These are phyloP conservation scores for Eumaeus atala DNA, from an alignment of 1,140 invertebrate species.

Conservation along the genomic window DNA sequence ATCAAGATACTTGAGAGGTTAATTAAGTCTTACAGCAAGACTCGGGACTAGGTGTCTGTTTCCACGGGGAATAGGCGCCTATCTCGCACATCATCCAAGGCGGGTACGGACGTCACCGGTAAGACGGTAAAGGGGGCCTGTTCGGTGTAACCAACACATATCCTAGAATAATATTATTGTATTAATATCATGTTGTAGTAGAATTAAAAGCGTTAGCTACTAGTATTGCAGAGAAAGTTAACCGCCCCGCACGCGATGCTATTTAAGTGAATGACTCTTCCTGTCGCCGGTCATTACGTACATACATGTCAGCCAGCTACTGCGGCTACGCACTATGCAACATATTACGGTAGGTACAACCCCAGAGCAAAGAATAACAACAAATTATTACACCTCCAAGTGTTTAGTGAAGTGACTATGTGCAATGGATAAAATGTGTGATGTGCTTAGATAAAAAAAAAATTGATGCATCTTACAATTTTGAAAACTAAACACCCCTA, in stretches of 20 bases:
- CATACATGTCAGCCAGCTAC: conserved; percentile 41
- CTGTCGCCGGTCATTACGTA: conserved; percentile 52
- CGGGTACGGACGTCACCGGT: no score
- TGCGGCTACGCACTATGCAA: conserved; percentile 57
- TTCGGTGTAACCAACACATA: no score
- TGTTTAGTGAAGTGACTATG: conserved; percentile 22
- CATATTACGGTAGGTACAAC: conserved; percentile 65
- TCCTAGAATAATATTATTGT: no score
- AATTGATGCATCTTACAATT: neutral
- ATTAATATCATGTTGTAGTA: neutral
- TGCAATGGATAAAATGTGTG: conserved; percentile 24
- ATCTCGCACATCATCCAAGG: no score
- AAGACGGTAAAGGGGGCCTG: no score
- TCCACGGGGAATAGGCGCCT: no score
- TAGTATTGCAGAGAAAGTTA: conserved; percentile 63
- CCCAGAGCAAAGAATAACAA: neutral
- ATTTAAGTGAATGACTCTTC: conserved; percentile 62
- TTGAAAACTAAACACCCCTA: no score
- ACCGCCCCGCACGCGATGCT: conserved; percentile 51
- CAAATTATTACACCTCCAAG: conserved; percentile 19
- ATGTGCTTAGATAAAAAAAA: conserved; percentile 5
- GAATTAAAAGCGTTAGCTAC: conserved; percentile 14
- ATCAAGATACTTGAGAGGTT: no score
- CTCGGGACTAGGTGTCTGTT: no score
- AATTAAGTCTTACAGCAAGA: no score